Evolutionary conservation across 2,888 invertebrate species (phyloP), one percentile per base, ranked within the genome.

Genomic region (Poecilus cupreus): DNA sequence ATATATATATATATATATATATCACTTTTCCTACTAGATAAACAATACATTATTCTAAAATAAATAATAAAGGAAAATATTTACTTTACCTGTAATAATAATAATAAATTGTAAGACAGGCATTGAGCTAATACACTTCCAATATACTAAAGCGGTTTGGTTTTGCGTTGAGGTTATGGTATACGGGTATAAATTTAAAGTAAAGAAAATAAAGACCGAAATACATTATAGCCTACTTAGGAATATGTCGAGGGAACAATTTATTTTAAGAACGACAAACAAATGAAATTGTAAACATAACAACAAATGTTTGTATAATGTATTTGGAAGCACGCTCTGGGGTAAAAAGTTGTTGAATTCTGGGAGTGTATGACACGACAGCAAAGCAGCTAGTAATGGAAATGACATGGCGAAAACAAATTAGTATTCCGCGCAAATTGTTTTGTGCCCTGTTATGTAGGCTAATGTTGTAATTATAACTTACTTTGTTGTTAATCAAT

Each of bases 401-500:
- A 74, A 32, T 51, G 49, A 74, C 74, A 74, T 49, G 49, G 74
- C 51, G 26, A 51, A 74, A 74, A 74, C 74, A 74, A 74, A 74
- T 74, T 74, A 74, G 74, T 74, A 74, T 74, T 74, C 74, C 49
- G 49, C 74, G 26, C 64, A 68, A 68, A 68, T 68, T 68, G 64
- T 74, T 51, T 74, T 74, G 51, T 74, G 32, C 74, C 39, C 74
- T 51, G 51, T 51, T 74, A 51, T 74, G 74, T 74, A 74, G 26
- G 64, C 37, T 68, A 68, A 68, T 68, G 64, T 68, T 74, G 74
- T 74, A 51, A 74, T 74, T 74, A 74, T 74, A 74, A 74, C 46
- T 51, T 74, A 74, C 49, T 74, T 74, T 51, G 64, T 68, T 68
- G 51, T 51, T 51, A 74, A 74, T 51, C 74, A 74, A 74, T 74